These are phyloP conservation scores for Urechis unicinctus DNA, from an alignment of 2,888 invertebrate species.

Conservation along the genomic window DNA sequence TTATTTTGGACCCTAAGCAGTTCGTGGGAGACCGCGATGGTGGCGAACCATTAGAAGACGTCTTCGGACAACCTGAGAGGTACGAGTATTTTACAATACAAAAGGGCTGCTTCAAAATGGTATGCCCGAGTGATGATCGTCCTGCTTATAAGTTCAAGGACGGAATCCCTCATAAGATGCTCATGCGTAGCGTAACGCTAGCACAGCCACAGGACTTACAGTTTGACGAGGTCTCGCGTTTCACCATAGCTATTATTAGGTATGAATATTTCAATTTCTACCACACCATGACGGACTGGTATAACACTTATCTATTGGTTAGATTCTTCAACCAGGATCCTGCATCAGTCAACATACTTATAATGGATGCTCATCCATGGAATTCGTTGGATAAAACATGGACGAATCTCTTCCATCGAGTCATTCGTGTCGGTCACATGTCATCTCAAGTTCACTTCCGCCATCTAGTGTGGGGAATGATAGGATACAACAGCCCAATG, in stretches of 20 bases:
- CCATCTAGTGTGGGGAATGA: constrained; percentile 35
- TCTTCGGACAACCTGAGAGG: constrained; percentile 23
- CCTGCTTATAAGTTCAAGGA: constrained; percentile 18
- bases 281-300: constrained; percentile 23
- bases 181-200: constrained; percentile 8
- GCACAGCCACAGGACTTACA: not conserved
- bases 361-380: constrained; percentile 42
- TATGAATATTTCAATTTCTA: constrained; percentile 22
- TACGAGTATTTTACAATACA: constrained; percentile 20
- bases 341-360: constrained; percentile 28
- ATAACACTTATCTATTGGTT: constrained; percentile 21
- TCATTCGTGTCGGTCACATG: constrained; percentile 27
- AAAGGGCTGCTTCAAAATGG: constrained; percentile 17
- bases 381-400: constrained; percentile 38
- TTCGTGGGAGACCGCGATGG: constrained; percentile 12
- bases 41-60: constrained; percentile 20
- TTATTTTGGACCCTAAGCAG: constrained; percentile 15
- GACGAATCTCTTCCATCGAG: constrained; percentile 34
- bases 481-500: constrained; percentile 41
- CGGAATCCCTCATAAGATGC: constrained; percentile 19
- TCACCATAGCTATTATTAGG: constrained; percentile 17
- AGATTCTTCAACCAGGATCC: constrained; percentile 21
- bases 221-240: constrained; percentile 7
- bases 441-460: constrained; percentile 15
- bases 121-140: constrained; percentile 14